These are phyloP conservation scores for Chlorospingus flavigularis DNA, from an alignment of 2,797 vertebrate species.

Conservation along the genomic window DNA sequence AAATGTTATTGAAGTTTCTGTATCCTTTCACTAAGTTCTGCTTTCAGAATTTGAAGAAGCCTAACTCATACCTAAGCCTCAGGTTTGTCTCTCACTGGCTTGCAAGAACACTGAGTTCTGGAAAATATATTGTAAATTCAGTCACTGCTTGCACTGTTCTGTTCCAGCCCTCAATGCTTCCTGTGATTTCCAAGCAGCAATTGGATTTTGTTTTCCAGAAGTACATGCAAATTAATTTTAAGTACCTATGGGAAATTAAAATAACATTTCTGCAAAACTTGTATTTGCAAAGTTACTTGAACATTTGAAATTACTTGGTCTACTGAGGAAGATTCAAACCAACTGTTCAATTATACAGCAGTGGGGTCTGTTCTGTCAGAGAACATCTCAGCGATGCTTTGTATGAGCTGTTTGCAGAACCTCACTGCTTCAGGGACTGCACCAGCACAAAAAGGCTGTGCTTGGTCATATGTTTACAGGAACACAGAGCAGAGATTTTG, in stretches of 20 bases:
- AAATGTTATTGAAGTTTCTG: not conserved
- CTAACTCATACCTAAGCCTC: not conserved
- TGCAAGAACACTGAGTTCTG: not conserved
- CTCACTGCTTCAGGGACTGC: not conserved
- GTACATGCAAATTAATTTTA: conserved; percentile 9
- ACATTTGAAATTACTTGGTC: not conserved
- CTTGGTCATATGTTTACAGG: not conserved
- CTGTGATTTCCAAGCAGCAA: not conserved
- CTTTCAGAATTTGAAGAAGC: not conserved
- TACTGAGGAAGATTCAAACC: not conserved
- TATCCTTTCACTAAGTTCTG: not conserved
- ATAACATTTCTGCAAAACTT: not conserved
- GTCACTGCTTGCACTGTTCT: not conserved
- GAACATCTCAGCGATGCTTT: not conserved
- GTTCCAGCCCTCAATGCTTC: not conserved
- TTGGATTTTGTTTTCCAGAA: not conserved
- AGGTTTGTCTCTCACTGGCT: not conserved
- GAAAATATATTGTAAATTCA: not conserved
- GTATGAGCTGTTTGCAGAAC: not conserved
- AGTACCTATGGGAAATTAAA: not conserved
- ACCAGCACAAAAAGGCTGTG: not conserved
- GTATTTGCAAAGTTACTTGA: not conserved
- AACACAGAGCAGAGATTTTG: not conserved
- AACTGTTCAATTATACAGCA: not conserved
- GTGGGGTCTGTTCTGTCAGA: not conserved